A percentile compares a stretch with the other conserved stretches of the same genome.
These are phyloP conservation scores for Frankliniella fusca DNA, from an alignment of 2,888 invertebrate species.

Conservation along the genomic window DNA sequence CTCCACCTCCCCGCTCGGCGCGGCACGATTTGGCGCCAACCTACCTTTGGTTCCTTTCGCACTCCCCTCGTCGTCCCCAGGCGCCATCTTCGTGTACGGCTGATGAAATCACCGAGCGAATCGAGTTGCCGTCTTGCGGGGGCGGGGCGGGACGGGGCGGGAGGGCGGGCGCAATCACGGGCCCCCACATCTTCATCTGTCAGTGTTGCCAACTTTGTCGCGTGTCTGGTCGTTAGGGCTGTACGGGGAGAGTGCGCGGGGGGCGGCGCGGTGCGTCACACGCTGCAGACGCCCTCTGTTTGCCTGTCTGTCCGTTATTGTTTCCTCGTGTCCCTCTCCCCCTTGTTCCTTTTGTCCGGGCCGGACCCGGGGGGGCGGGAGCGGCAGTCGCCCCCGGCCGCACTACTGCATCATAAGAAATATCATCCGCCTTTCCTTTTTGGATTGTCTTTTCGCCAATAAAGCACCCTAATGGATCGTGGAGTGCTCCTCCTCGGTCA, in stretches of 20 bases:
- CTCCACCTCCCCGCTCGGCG: not conserved
- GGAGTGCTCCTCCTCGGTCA: not conserved
- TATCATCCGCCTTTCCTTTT: too few species aligned
- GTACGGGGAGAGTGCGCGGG: too few species aligned
- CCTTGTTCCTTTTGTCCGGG: not conserved
- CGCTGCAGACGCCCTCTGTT: not conserved
- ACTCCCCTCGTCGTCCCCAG: too few species aligned
- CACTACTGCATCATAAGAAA: too few species aligned
- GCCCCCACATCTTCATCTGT: conserved; percentile 10
- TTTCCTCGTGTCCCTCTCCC: not conserved
- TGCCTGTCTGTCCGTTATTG: not conserved
- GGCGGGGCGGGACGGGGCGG: not conserved
- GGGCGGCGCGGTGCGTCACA: too few species aligned
- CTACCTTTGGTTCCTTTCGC: too few species aligned
- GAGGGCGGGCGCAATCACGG: not conserved
- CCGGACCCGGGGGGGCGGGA: too few species aligned
- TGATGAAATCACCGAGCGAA: not conserved
- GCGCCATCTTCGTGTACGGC: not conserved
- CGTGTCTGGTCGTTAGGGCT: too few species aligned
- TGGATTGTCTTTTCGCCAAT: not conserved
- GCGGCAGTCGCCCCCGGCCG: too few species aligned
- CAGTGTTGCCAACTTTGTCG: not conserved
- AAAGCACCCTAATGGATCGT: conserved; percentile 1
- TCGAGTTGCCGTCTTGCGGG: conserved; percentile 10
- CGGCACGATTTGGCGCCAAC: not conserved